A percentile compares a stretch with the other conserved stretches of the same genome.
phyloP scores from a whole-genome alignment of 1,140 invertebrate genomes.

The Halictus rubicundus region DNA sequence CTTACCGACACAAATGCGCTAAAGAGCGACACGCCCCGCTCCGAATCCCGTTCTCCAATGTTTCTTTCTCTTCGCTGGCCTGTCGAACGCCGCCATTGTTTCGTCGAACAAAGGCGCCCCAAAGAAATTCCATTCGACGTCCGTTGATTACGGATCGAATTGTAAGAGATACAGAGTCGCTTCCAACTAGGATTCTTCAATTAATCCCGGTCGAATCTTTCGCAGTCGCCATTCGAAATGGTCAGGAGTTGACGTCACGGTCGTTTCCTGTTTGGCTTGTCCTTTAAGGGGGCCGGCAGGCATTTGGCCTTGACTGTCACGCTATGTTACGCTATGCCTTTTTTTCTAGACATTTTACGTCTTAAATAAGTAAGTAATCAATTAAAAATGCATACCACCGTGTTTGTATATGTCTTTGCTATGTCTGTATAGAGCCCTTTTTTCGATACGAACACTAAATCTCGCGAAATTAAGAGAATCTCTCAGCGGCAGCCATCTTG shows the following conservation, averaged over 20 bases:
- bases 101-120: slow-evolving; percentile 11
- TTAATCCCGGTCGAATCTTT: slow-evolving; percentile 33
- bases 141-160: slow-evolving; percentile 44
- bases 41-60: not conserved
- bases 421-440: no score
- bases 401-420: no score
- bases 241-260: not conserved
- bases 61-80: slow-evolving; percentile 7
- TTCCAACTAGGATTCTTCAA: slow-evolving; percentile 10
- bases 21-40: not conserved
- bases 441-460: no score
- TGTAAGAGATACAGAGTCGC: slow-evolving; percentile 29
- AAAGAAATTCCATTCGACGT: slow-evolving; percentile 30
- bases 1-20: slow-evolving; percentile 16
- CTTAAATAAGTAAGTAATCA: no score
- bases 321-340: no score
- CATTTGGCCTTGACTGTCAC: no score
- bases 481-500: no score
- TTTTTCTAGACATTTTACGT: no score
- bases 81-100: slow-evolving; percentile 29
- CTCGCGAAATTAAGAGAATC: no score
- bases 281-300: no score
- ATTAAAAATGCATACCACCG: no score
- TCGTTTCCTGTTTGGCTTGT: not conserved
- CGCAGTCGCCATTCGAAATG: not conserved